phyloP scores from a whole-genome alignment of 2,113 vertebrate species.

The Holacanthus passer region DNA sequence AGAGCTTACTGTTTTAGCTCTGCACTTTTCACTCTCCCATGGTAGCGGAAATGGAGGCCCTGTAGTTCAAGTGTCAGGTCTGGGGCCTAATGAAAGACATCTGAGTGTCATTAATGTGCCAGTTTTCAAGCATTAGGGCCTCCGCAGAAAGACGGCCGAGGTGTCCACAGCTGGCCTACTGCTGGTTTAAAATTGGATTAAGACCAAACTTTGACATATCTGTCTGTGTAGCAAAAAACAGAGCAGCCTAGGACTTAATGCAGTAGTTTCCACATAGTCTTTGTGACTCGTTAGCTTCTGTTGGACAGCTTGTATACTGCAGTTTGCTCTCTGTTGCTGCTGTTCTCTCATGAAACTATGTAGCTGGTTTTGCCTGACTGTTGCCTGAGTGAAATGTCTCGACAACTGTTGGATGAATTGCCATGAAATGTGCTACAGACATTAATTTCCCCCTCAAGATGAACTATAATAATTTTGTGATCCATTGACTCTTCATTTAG shows the following conservation, averaged over 20 bases:
- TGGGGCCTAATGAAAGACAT: slow-evolving; percentile 69
- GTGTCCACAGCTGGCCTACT: slow-evolving; percentile 45
- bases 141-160: slow-evolving; percentile 18
- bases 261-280: not conserved
- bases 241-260: not conserved
- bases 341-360: not conserved
- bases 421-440: not conserved
- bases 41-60: slow-evolving; percentile 52
- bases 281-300: slow-evolving; percentile 32
- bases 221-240: slow-evolving; percentile 14
- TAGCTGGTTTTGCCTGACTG: not conserved
- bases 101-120: slow-evolving; percentile 66
- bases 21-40: slow-evolving; percentile 12
- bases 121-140: slow-evolving; percentile 17
- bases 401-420: not conserved
- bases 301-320: not conserved
- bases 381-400: not conserved
- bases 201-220: slow-evolving; percentile 30
- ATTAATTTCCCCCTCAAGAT: not conserved
- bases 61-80: slow-evolving; percentile 66
- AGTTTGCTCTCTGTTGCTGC: not conserved
- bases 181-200: slow-evolving; percentile 30
- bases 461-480: not conserved
- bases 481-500: not conserved
- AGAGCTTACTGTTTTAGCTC: slow-evolving; percentile 21